phyloP scores from a whole-genome alignment of 2,888 invertebrate genomes.

The Sialis lutaria region DNA sequence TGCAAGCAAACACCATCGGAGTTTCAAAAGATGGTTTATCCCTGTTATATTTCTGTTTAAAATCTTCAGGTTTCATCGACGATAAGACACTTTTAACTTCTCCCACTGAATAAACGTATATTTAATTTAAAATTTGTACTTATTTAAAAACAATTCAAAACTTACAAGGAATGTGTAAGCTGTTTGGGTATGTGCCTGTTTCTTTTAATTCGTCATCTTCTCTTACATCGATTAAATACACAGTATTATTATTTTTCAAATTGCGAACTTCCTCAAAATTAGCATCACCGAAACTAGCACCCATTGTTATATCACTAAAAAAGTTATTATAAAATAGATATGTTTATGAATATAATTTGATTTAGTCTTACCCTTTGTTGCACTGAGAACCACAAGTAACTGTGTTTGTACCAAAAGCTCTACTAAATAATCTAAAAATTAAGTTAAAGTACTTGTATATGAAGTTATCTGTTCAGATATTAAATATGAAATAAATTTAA shows the following conservation, averaged over 20 bases:
- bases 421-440: too few species aligned
- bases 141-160: background rate
- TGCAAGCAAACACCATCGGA: conserved; percentile 47
- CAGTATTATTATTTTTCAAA: conserved; percentile 13
- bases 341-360: too few species aligned
- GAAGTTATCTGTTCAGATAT: too few species aligned
- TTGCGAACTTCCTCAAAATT: background rate
- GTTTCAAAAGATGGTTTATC: conserved; percentile 40
- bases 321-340: too few species aligned
- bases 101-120: conserved; percentile 28
- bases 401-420: too few species aligned
- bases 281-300: background rate
- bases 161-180: conserved; percentile 57
- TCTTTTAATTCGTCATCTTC: conserved; percentile 53
- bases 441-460: too few species aligned
- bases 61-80: conserved; percentile 30
- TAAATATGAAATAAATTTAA: too few species aligned
- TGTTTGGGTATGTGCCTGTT: conserved; percentile 52
- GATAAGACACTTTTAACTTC: conserved; percentile 29
- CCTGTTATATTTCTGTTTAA: conserved; percentile 34
- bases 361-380: too few species aligned
- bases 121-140: background rate
- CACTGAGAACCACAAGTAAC: too few species aligned
- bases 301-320: background rate
- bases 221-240: conserved; percentile 56